Percentiles rank a stretch among this genome's conserved stretches.
Evolutionary conservation across 2,888 invertebrate species (phyloP).

Genomic region (Scaptomyza reducta): DNA sequence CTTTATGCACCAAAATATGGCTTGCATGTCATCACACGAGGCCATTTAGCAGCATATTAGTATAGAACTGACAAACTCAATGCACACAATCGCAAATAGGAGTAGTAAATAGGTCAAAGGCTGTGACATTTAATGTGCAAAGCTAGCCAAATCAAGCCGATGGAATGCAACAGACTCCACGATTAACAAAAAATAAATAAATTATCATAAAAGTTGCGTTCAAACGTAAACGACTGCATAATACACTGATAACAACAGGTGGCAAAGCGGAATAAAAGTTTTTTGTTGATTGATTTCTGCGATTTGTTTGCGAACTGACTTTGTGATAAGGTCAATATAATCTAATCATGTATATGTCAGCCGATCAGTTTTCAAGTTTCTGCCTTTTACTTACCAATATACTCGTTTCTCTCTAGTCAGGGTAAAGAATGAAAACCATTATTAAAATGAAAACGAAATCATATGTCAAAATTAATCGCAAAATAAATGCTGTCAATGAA

Average conservation of each 20-base stretch:
- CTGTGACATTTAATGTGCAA: slow-evolving; percentile 1
- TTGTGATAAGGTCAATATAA: too few relatives aligned
- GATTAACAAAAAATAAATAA: not conserved
- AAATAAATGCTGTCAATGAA: slow-evolving; percentile 44
- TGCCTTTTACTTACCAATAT: not conserved
- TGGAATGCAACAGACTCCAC: not conserved
- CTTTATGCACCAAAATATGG: not conserved
- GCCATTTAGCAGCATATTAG: slow-evolving; percentile 20
- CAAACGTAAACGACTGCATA: not conserved
- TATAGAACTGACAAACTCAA: not conserved
- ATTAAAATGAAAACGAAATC: slow-evolving; percentile 28
- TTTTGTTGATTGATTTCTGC: too few relatives aligned
- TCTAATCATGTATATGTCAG: too few relatives aligned
- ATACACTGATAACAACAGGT: not conserved
- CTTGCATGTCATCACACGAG: slow-evolving; percentile 19
- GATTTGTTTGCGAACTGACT: too few relatives aligned
- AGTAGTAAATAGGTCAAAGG: not conserved
- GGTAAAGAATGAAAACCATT: not conserved
- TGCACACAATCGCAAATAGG: not conserved
- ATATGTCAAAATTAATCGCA: slow-evolving; percentile 22
- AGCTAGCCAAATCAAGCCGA: not conserved
- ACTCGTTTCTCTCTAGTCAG: not conserved
- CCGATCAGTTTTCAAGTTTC: too few relatives aligned
- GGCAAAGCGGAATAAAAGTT: too few relatives aligned
- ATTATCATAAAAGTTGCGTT: not conserved